Evolutionary conservation across 2,113 vertebrate species (phyloP).

Genomic region (Kobus ellipsiprymnus): DNA sequence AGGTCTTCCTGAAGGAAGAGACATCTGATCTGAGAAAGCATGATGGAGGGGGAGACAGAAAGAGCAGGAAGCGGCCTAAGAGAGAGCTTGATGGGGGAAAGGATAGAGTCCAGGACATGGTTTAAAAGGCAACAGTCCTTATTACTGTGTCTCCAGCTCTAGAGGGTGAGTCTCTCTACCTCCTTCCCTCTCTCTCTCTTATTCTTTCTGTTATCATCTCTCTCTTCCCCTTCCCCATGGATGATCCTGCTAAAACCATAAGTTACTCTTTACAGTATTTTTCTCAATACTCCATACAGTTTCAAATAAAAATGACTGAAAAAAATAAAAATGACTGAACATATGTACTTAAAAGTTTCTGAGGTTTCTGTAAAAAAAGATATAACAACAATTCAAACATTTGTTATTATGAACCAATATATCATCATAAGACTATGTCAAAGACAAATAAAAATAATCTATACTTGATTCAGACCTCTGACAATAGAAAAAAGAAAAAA

Average conservation of each 20-base stretch:
- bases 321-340: neutral
- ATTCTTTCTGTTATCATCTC: neutral
- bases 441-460: neutral
- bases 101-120: neutral
- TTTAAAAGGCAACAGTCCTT: neutral
- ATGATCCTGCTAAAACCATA: neutral
- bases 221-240: neutral
- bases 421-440: neutral
- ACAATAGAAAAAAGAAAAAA: neutral
- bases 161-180: neutral
- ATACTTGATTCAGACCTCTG: neutral
- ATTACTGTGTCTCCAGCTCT: no score
- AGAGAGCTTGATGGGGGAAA: neutral
- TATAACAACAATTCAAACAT: neutral
- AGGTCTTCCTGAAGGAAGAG: neutral
- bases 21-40: neutral
- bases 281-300: neutral
- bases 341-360: neutral
- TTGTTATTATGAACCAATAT: neutral
- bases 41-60: neutral
- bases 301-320: neutral
- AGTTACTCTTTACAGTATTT: neutral
- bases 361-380: neutral
- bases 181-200: neutral
- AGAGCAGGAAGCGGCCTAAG: neutral